These are phyloP conservation scores for Parotocinclus haroldoi DNA, from an alignment of 2,797 vertebrate species.

Conservation along the genomic window DNA sequence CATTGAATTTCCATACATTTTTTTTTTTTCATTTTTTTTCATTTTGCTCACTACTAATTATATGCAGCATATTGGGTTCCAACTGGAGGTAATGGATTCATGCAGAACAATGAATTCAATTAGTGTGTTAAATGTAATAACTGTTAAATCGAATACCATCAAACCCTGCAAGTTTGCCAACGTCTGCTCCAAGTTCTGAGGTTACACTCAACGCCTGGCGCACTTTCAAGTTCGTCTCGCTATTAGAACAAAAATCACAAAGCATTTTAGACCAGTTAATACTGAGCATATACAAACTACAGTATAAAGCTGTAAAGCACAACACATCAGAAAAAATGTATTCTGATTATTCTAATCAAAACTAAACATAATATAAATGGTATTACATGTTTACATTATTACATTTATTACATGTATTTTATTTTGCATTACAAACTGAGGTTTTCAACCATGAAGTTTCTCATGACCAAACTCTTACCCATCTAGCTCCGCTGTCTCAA, in stretches of 20 bases:
- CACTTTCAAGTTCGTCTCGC: conserved; percentile 86
- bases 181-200: conserved; percentile 75
- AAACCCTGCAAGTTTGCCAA: conserved; percentile 75
- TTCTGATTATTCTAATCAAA: no score
- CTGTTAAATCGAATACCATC: conserved; percentile 65
- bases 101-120: conserved; percentile 27
- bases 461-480: conserved; percentile 69
- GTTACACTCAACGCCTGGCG: conserved; percentile 79
- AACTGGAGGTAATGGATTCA: neutral
- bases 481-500: conserved; percentile 87
- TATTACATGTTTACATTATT: no score
- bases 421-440: neutral
- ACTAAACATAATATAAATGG: no score
- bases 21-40: neutral
- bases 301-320: neutral
- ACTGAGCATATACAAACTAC: no score
- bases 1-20: neutral
- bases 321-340: neutral
- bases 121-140: conserved; percentile 3
- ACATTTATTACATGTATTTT: no score
- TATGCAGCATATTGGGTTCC: neutral
- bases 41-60: no score
- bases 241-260: conserved; percentile 52
- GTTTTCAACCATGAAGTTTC: neutral
- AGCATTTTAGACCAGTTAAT: no score